Evolutionary conservation across 2,888 invertebrate genomes (phyloP).

Genomic region (Sphaeridia pumilis): DNA sequence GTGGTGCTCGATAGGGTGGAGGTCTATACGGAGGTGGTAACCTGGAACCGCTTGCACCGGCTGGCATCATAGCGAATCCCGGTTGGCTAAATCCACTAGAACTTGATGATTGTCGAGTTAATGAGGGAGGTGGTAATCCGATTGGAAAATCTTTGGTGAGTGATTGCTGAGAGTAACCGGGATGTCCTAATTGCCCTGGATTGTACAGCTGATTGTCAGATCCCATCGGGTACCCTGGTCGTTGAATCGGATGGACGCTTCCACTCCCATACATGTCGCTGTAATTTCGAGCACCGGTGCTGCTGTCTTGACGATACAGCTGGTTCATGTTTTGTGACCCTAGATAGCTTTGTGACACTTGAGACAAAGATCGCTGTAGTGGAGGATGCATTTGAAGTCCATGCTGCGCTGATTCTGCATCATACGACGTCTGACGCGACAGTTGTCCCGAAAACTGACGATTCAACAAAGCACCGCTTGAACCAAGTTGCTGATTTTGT

Average conservation of each 20-base stretch:
- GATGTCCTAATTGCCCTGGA: background rate
- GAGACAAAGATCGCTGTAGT: conserved; percentile 17
- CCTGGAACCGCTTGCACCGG: conserved; percentile 1
- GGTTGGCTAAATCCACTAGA: background rate
- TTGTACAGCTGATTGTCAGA: background rate
- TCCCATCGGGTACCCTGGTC: background rate
- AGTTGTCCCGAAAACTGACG: background rate
- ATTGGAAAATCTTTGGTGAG: background rate
- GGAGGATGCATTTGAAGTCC: background rate
- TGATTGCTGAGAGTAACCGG: background rate
- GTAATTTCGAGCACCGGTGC: conserved; percentile 3
- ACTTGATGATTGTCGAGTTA: conserved; percentile 1
- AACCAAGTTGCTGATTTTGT: background rate
- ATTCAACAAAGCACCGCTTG: no score
- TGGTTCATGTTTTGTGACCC: background rate
- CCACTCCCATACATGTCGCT: background rate
- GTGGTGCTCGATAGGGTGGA: conserved; percentile 48
- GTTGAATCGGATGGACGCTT: background rate
- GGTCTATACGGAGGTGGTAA: conserved; percentile 42
- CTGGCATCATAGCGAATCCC: no score
- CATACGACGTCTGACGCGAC: background rate
- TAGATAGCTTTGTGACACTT: conserved; percentile 4
- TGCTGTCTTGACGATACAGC: background rate
- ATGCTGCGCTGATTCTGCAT: background rate
- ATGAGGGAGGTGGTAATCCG: conserved; percentile 22